Evolutionary conservation across 2,113 vertebrate species (phyloP).

Genomic region (Hippopotamus amphibius): DNA sequence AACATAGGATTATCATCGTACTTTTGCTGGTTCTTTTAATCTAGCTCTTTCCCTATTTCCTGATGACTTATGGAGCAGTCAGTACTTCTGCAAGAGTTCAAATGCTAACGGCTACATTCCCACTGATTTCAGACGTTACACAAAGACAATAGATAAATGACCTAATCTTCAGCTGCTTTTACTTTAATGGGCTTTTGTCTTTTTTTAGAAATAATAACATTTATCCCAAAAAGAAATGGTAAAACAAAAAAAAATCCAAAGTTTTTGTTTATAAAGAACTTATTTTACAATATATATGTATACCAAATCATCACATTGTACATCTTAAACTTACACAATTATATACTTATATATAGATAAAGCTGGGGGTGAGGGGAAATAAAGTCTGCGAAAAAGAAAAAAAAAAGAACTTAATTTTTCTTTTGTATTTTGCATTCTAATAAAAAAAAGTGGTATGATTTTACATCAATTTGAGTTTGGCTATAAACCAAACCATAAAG

Average conservation of each 20-base stretch:
- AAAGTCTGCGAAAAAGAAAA: background rate
- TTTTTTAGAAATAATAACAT: slow-evolving; percentile 4
- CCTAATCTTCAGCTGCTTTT: background rate
- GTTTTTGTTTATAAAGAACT: background rate
- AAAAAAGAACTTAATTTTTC: slow-evolving; percentile 6
- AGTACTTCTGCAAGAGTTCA: background rate
- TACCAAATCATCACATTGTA: background rate
- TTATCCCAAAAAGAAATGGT: background rate
- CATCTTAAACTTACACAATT: background rate
- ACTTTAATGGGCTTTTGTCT: background rate
- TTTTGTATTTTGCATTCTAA: slow-evolving; percentile 6
- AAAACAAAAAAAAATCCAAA: background rate
- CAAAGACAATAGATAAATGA: background rate
- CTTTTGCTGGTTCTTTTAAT: background rate
- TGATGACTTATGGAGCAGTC: background rate
- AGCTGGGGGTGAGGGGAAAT: background rate
- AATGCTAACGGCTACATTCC: background rate
- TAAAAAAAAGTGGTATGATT: slow-evolving; percentile 4
- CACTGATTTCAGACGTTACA: background rate
- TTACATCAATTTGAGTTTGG: background rate
- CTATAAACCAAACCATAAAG: background rate
- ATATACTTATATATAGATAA: background rate
- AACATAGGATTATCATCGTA: background rate
- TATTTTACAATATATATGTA: background rate
- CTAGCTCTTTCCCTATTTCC: background rate